These are phyloP conservation scores for Macaca nemestrina DNA, from an alignment of 2,113 vertebrate species.

Conservation along the genomic window DNA sequence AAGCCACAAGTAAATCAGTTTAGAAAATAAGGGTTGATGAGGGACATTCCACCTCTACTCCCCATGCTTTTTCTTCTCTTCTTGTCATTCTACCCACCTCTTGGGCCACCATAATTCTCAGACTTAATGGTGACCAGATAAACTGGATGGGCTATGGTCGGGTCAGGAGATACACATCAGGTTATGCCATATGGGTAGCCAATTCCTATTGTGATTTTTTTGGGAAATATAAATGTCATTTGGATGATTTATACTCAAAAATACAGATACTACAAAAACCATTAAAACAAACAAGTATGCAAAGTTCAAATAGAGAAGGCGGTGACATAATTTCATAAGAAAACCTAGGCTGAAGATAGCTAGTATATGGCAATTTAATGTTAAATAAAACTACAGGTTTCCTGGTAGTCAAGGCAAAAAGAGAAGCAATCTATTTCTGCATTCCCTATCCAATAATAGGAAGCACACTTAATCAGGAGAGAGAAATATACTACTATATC, in stretches of 20 bases:
- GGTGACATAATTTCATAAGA: background rate
- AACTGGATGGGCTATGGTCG: background rate
- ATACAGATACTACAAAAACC: background rate
- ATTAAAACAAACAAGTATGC: background rate
- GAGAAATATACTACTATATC: background rate
- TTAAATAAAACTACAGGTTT: background rate
- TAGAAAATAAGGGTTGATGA: background rate
- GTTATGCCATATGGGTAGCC: background rate
- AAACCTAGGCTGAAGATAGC: background rate
- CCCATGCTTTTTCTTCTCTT: background rate
- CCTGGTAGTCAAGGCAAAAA: background rate
- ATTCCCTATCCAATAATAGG: background rate
- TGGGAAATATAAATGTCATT: background rate
- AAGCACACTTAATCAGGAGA: background rate
- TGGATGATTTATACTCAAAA: background rate
- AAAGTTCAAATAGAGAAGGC: background rate
- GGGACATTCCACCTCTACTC: background rate
- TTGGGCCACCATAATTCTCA: background rate
- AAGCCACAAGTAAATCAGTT: background rate
- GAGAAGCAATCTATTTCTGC: background rate
- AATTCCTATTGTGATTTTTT: background rate
- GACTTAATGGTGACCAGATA: background rate
- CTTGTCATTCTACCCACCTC: background rate
- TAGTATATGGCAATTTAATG: background rate
- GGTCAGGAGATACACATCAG: background rate